A percentile compares a stretch with the other conserved stretches of the same genome.
Conservation (phyloP, 2,888 invertebrate genomes). For the Acronicta aceris region DNA sequence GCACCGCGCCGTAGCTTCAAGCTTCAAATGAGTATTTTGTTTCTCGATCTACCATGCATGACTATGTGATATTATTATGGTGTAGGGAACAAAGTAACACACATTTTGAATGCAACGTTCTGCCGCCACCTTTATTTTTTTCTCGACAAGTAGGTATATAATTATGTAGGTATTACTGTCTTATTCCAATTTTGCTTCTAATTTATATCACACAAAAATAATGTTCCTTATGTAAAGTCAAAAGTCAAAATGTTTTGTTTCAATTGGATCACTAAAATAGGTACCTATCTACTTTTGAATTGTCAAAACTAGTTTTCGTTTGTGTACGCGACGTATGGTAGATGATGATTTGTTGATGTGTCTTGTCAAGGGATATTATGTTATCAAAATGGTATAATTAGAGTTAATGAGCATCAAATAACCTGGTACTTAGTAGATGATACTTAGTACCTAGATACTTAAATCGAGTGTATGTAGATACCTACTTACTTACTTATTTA, state of each 20-base stretch:
- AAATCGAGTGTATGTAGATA: neutral
- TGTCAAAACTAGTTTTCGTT: too few relatives aligned
- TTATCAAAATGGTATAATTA: conserved; percentile 5
- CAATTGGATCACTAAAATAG: too few relatives aligned
- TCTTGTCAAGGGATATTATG: neutral
- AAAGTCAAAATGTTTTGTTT: too few relatives aligned
- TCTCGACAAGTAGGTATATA: neutral
- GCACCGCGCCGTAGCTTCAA: conserved; percentile 23
- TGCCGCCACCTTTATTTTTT: conserved; percentile 40
- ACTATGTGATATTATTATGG: conserved; percentile 47
- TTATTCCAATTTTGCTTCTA: too few relatives aligned
- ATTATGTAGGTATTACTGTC: too few relatives aligned
- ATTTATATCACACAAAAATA: too few relatives aligned
- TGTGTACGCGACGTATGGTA: too few relatives aligned
- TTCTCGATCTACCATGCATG: conserved; percentile 76
- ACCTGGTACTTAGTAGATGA: neutral
- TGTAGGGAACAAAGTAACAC: conserved; percentile 23
- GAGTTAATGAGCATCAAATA: conserved; percentile 20
- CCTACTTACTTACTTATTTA: too few relatives aligned
- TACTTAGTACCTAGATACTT: too few relatives aligned
- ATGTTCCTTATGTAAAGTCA: too few relatives aligned
- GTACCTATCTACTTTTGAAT: too few relatives aligned
- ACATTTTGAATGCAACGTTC: conserved; percentile 20
- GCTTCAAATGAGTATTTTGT: conserved; percentile 66
- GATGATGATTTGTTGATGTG: neutral